Conservation (phyloP, 2,888 invertebrate species). For the Isotomurus palustris region DNA sequence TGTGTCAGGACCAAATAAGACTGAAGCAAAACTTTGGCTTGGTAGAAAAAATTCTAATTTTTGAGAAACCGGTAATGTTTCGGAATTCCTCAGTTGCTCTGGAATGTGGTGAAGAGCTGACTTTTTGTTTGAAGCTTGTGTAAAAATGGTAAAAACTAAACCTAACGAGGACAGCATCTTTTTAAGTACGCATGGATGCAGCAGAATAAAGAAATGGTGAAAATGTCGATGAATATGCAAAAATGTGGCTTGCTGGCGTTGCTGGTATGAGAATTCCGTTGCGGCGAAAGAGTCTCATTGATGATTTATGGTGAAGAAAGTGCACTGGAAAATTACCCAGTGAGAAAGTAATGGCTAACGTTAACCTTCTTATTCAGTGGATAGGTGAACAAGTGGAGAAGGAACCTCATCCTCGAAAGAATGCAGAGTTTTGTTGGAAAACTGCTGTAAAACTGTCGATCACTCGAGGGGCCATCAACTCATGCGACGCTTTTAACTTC, state of each 20-base stretch:
- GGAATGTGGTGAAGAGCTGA: constrained; percentile 8
- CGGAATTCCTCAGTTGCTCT: constrained; percentile 29
- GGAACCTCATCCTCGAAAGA: no score
- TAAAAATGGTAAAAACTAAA: neutral
- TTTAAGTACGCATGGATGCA: neutral
- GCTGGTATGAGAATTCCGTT: constrained; percentile 26
- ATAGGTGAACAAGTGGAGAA: constrained; percentile 36
- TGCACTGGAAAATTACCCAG: constrained; percentile 27
- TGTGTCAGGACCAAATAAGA: no score
- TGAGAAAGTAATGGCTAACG: constrained; percentile 40
- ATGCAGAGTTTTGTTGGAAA: no score
- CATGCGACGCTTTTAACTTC: no score
- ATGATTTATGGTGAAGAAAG: constrained; percentile 18
- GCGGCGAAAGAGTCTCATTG: constrained; percentile 36
- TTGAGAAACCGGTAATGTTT: constrained; percentile 27
- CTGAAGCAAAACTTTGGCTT: constrained; percentile 30
- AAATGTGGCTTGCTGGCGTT: constrained; percentile 38
- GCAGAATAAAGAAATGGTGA: neutral
- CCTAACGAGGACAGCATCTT: no score
- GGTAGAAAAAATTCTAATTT: constrained; percentile 22
- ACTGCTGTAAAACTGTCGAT: no score
- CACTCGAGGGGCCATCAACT: no score
- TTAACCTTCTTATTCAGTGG: constrained; percentile 38
- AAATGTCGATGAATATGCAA: constrained; percentile 15
- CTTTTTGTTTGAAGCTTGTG: neutral